Evolutionary conservation across 1,140 invertebrate species (phyloP).

Genomic region (Sesamia nonagrioides): DNA sequence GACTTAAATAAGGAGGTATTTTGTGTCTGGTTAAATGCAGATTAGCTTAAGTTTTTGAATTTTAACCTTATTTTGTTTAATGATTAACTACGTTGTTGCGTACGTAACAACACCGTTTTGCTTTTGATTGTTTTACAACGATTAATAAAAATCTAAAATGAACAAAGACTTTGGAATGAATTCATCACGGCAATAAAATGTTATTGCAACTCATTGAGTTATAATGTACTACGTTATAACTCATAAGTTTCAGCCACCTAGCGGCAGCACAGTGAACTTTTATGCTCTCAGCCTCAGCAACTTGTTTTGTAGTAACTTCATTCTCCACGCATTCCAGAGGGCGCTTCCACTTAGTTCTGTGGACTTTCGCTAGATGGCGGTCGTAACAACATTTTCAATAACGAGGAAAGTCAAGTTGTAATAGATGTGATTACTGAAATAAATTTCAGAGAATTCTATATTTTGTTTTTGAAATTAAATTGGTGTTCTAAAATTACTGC

Average conservation of each 20-base stretch:
- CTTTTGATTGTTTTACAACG: too few species aligned
- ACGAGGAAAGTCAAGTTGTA: not conserved
- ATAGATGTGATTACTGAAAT: not conserved
- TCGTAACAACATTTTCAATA: not conserved
- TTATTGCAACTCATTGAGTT: too few species aligned
- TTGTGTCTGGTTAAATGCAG: constrained; percentile 5
- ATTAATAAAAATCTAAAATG: too few species aligned
- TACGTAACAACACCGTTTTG: not conserved
- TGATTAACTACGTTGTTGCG: too few species aligned
- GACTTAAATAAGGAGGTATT: constrained; percentile 24
- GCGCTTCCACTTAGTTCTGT: not conserved
- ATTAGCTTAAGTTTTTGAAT: constrained; percentile 1
- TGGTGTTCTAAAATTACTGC: too few species aligned
- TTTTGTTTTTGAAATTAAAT: too few species aligned
- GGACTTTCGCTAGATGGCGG: constrained; percentile 1
- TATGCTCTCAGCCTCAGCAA: not conserved
- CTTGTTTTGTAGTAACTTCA: not conserved
- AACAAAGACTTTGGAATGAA: too few species aligned
- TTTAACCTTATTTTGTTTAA: too few species aligned
- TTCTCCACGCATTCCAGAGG: not conserved
- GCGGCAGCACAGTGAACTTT: not conserved
- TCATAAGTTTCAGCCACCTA: not conserved
- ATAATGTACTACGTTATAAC: too few species aligned
- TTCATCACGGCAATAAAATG: too few species aligned
- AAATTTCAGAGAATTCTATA: not conserved